Percentiles rank a stretch among this genome's conserved stretches.
These are phyloP conservation scores for Aproaerema taeniolella DNA, from an alignment of 2,888 invertebrate species.

Conservation along the genomic window DNA sequence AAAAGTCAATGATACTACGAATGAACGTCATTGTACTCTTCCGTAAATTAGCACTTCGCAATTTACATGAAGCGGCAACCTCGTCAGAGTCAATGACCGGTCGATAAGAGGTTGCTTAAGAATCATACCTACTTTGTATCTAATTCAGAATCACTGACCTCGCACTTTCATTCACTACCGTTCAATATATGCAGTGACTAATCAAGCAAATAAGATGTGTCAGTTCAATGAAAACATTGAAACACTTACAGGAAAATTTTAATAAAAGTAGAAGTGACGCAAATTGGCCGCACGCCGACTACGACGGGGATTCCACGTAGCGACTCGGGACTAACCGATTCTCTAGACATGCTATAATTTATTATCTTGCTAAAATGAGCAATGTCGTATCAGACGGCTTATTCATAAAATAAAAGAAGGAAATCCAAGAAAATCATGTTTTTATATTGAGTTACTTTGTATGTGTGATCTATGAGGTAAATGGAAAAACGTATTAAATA, in stretches of 20 bases:
- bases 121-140: background rate
- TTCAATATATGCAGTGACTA: background rate
- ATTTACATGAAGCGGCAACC: conserved; percentile 51
- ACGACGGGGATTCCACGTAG: background rate
- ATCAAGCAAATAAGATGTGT: too few relatives aligned
- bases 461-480: too few relatives aligned
- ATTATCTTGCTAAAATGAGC: too few relatives aligned
- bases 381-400: background rate
- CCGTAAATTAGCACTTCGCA: conserved; percentile 45
- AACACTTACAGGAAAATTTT: too few relatives aligned
- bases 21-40: conserved; percentile 41
- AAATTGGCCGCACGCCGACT: too few relatives aligned
- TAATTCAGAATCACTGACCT: conserved; percentile 10
- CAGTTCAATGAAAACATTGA: too few relatives aligned
- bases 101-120: conserved; percentile 7
- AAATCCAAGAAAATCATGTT: too few relatives aligned
- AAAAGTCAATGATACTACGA: too few relatives aligned
- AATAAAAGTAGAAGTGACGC: too few relatives aligned
- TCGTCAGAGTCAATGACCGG: conserved; percentile 54
- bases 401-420: background rate
- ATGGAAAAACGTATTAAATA: too few relatives aligned
- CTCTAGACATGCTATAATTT: too few relatives aligned
- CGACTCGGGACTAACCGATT: conserved; percentile 8
- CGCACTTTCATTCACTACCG: background rate
- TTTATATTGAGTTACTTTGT: too few relatives aligned